Evolutionary conservation across 2,888 invertebrate species (phyloP), one percentile per base, ranked within the genome.

Genomic region (Lasius fuliginosus): DNA sequence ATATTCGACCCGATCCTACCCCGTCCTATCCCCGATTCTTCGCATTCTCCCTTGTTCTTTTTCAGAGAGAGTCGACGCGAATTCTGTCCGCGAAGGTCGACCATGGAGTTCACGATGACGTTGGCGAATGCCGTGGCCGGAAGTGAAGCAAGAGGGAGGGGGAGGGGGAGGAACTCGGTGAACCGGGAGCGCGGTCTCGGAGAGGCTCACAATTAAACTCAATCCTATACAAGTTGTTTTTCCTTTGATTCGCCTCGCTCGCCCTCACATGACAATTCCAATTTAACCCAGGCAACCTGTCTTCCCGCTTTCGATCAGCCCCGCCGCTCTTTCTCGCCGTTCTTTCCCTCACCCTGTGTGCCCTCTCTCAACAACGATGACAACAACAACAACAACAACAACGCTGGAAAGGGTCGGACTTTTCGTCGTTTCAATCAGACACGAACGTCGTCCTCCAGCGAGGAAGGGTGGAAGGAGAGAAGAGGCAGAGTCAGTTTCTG

Each of bases 341-440:
- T 71, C 73, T 69, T 67, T 82, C 36, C 5, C 36, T 36, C 85
- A 67, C 71, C 83, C 83, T 75, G 11, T 85, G 69, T 62, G 60
- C 79, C n/a, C 64, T 58, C 23, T 23, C 67, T 68, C 83, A 86
- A 87, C 83, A 90, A 49, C 49, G 49, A 49, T 46, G 46, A 46
- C 12, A 12, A 53, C 53, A 53, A 53, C 53, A n/a, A n/a, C n/a
- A 53, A 53, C 33, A 5, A 88, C 89, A 82, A 75, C 83, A 83
- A 83, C 83, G 71, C 8, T 82, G 58, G 33, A 76, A 40, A 65
- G 77, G 60, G 60, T 73, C 60, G 58, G 75, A 94, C 93, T 94
- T 94, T 94, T 94, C 91, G 94, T 93, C 94, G 91, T 94, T 94
- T 94, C 94, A 94, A 94, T 94, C 94, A 93, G 94, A 93, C 93